A percentile compares a stretch with the other conserved stretches of the same genome.
phyloP scores from a whole-genome alignment of 2,797 vertebrate genomes.

The Lutjanus argentimaculatus region DNA sequence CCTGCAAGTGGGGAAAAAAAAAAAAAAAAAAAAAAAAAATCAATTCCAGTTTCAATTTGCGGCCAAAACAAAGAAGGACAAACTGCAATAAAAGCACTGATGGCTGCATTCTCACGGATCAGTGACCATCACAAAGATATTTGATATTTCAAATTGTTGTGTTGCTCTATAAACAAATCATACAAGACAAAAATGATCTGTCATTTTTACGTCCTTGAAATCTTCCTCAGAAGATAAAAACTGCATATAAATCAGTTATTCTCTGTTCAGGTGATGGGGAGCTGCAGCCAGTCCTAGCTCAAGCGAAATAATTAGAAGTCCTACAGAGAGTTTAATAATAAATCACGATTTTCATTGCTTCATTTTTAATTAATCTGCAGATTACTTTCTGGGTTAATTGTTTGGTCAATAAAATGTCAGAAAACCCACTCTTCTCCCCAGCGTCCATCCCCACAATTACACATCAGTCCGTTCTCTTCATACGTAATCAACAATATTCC shows the following conservation, averaged over 20 bases:
- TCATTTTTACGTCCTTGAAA: not conserved
- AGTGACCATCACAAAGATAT: not conserved
- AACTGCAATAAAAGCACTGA: not conserved
- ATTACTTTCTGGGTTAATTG: no score
- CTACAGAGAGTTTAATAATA: not conserved
- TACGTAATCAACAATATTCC: no score
- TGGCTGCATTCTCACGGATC: not conserved
- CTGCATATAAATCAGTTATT: not conserved
- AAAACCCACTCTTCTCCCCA: no score
- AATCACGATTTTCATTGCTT: no score
- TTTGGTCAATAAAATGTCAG: no score
- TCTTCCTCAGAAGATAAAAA: not conserved
- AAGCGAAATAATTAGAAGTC: not conserved
- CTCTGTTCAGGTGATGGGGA: not conserved
- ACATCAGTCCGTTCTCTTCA: no score
- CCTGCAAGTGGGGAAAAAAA: no score
- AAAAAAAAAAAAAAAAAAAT: not conserved
- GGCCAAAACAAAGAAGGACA: not conserved
- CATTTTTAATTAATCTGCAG: no score
- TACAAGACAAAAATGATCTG: not conserved
- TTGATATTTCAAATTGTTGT: not conserved
- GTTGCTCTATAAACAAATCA: not conserved
- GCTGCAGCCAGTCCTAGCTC: not conserved
- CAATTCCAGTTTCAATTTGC: not conserved
- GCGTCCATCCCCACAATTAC: no score